These are phyloP conservation scores for Pilophorus perplexus DNA, from an alignment of 2,888 invertebrate genomes.

Conservation along the genomic window DNA sequence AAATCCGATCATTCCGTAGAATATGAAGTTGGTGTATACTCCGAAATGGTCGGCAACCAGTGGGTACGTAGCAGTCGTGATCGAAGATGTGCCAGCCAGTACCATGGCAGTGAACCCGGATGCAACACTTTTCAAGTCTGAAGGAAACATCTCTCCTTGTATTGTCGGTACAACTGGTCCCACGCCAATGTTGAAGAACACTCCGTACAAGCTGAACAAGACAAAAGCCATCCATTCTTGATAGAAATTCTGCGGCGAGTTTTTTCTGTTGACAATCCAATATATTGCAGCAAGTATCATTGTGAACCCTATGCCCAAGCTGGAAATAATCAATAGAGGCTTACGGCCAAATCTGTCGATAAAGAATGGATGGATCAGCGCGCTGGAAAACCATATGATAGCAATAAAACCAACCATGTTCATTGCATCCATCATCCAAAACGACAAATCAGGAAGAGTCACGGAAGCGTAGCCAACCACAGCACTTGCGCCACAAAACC, in stretches of 20 bases:
- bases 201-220: slow-evolving; percentile 20
- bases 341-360: slow-evolving; percentile 45
- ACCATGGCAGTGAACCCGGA: slow-evolving; percentile 60
- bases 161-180: slow-evolving; percentile 63
- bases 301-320: slow-evolving; percentile 27
- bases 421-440: slow-evolving; percentile 10
- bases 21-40: slow-evolving; percentile 64
- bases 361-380: neutral
- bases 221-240: slow-evolving; percentile 38
- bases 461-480: slow-evolving; percentile 45
- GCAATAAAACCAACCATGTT: slow-evolving; percentile 42
- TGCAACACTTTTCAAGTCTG: slow-evolving; percentile 62
- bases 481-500: slow-evolving; percentile 45
- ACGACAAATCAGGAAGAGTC: slow-evolving; percentile 41
- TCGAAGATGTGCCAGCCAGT: slow-evolving; percentile 59
- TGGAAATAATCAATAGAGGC: slow-evolving; percentile 45
- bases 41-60: slow-evolving; percentile 61
- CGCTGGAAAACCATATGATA: neutral
- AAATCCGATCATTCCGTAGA: slow-evolving; percentile 61
- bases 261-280: slow-evolving; percentile 20
- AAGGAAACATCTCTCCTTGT: slow-evolving; percentile 63
- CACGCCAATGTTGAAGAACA: slow-evolving; percentile 59
- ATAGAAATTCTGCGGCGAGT: neutral
- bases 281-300: slow-evolving; percentile 35
- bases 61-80: slow-evolving; percentile 60